phyloP scores from a whole-genome alignment of 2,113 vertebrate species.

The Procavia capensis region DNA sequence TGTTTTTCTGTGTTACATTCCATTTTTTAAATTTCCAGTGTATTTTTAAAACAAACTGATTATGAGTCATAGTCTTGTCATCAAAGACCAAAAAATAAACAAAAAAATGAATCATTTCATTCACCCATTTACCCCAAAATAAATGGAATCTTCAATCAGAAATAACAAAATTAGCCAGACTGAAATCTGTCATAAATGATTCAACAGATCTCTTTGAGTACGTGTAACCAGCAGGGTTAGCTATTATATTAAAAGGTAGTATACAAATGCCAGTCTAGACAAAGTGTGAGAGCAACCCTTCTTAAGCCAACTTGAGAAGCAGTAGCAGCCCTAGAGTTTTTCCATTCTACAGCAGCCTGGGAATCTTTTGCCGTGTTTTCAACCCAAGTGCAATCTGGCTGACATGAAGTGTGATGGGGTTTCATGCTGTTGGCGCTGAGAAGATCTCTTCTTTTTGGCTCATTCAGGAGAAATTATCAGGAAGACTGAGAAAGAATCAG shows the following conservation, averaged over 20 bases:
- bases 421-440: background rate
- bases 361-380: background rate
- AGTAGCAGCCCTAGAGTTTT: slow-evolving; percentile 8
- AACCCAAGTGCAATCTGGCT: background rate
- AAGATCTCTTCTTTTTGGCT: background rate
- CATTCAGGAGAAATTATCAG: slow-evolving; percentile 5
- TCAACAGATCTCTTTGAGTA: slow-evolving; percentile 65
- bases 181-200: slow-evolving; percentile 70
- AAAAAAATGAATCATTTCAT: slow-evolving; percentile 70
- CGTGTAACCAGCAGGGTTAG: slow-evolving; percentile 72
- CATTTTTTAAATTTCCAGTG: slow-evolving; percentile 76
- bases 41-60: slow-evolving; percentile 82
- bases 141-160: slow-evolving; percentile 75
- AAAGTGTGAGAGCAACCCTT: slow-evolving; percentile 9
- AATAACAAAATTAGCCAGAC: slow-evolving; percentile 76
- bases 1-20: slow-evolving; percentile 72
- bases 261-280: slow-evolving; percentile 6
- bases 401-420: background rate
- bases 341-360: slow-evolving; percentile 19
- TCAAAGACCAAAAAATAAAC: slow-evolving; percentile 51
- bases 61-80: slow-evolving; percentile 81
- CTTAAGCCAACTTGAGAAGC: background rate
- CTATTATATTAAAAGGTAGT: slow-evolving; percentile 71
- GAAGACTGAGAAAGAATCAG: background rate
- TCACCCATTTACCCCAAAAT: slow-evolving; percentile 79